These are phyloP conservation scores for Pungitius pungitius DNA, from an alignment of 2,113 vertebrate genomes.

Conservation along the genomic window DNA sequence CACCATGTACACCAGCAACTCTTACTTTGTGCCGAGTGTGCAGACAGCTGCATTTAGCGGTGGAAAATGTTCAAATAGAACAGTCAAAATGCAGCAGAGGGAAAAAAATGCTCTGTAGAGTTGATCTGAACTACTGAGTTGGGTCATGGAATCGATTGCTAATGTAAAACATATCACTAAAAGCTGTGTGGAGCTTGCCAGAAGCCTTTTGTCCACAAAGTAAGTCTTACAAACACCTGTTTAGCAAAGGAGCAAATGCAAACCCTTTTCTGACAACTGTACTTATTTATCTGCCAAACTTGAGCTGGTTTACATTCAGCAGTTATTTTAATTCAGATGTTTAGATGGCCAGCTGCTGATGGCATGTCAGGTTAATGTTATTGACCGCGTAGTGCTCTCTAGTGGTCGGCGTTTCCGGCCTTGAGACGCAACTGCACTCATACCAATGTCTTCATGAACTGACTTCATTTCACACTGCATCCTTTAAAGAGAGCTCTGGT, in stretches of 20 bases:
- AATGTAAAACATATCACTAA: no score
- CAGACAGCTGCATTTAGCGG: neutral
- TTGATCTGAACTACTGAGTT: neutral
- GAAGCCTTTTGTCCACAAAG: neutral
- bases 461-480: neutral
- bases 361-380: slow-evolving; percentile 2
- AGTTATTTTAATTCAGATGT: slow-evolving; percentile 11
- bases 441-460: slow-evolving; percentile 67
- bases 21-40: neutral
- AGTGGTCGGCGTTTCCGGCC: slow-evolving; percentile 7
- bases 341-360: neutral
- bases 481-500: neutral
- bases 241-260: neutral
- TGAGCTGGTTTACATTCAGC: slow-evolving; percentile 35
- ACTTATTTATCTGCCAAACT: slow-evolving; percentile 31
- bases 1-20: neutral
- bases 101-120: slow-evolving; percentile 4
- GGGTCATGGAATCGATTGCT: no score
- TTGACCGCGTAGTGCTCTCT: neutral
- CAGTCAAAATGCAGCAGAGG: neutral
- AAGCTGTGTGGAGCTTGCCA: neutral
- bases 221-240: neutral
- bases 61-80: neutral
- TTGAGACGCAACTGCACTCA: slow-evolving; percentile 38
- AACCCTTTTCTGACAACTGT: slow-evolving; percentile 1